Evolutionary conservation across 2,797 vertebrate genomes (phyloP), one percentile per base, ranked within the genome.

Genomic region (Lepilemur septentrionalis): DNA sequence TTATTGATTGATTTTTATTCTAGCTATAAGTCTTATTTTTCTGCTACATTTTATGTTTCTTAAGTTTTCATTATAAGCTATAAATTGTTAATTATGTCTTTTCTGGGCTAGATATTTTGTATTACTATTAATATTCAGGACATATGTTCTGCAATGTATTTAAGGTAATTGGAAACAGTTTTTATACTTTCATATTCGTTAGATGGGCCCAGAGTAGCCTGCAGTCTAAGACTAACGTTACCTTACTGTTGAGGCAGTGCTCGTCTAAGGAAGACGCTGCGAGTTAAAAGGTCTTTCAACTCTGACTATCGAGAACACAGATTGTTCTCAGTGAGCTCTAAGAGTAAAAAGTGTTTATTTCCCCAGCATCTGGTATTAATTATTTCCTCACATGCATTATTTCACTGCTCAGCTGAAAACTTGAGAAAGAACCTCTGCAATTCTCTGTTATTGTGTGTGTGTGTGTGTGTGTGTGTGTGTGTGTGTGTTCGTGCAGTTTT

Each of bases 401-500:
- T 59, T 30, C 43, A 61, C 4, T n/a, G 6, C 48, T 57, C 79
- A 67, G 78, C 41, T 55, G 30, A 83, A 38, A 70, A 69, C 38
- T 18, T 28, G 5, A 23, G 9, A 28, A 48, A 32, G 76, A 65
- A 30, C 10, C 2, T 35, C 8, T 57, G 18, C 2, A 52, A 9
- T 35, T 50, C 38, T 63, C 43, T 63, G 23, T 20, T 25, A 55
- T 59, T 84, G 15, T 43, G 7, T 69, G 35, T 38, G n/a, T 50
- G 0, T 25, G 8, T 61, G 22, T 67, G 0, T 23, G 3, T 59
- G 22, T 57, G 28, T 38, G 25, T 48, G 0, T 22, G 7, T 57
- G 20, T 50, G 48, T 57, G n/a, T 35, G 23, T 48, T 0, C 9
- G 5, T 50, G 22, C 11, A 52, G 3, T 32, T 78, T 43, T n/a